phyloP scores from a whole-genome alignment of 2,888 invertebrate genomes.

The Phalera bucephala region DNA sequence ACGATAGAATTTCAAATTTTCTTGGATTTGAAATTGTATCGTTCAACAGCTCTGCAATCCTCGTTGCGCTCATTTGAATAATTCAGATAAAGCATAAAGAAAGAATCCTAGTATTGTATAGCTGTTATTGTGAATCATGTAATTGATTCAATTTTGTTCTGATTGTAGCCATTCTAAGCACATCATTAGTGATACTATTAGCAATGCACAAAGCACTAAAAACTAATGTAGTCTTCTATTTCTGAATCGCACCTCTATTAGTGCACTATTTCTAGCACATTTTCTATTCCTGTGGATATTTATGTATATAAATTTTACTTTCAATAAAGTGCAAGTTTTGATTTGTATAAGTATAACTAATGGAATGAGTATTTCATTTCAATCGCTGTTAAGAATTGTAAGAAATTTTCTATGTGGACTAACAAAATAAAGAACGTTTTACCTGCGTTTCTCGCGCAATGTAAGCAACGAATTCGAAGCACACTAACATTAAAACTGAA shows the following conservation, averaged over 20 bases:
- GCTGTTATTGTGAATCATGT: constrained; percentile 36
- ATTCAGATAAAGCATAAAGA: constrained; percentile 29
- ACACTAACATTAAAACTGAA: too few species aligned
- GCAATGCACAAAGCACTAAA: constrained; percentile 61
- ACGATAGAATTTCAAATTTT: constrained; percentile 38
- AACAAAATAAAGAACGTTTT: background rate
- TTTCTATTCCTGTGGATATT: too few species aligned
- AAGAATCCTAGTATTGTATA: constrained; percentile 37
- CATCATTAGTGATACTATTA: constrained; percentile 38
- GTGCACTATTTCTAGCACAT: constrained; percentile 50
- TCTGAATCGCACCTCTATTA: constrained; percentile 50
- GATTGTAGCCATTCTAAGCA: constrained; percentile 30
- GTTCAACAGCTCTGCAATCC: constrained; percentile 41
- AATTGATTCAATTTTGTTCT: constrained; percentile 27
- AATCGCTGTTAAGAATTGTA: background rate
- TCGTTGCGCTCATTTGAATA: constrained; percentile 39
- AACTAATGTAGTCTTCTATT: constrained; percentile 33
- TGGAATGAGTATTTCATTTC: background rate
- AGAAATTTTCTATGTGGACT: background rate
- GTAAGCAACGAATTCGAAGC: background rate
- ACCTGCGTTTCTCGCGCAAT: background rate
- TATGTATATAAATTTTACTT: background rate
- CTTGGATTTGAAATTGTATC: constrained; percentile 39
- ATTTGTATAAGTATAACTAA: too few species aligned
- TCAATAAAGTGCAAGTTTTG: background rate